Percentiles rank a stretch among this genome's conserved stretches.
Evolutionary conservation across 2,113 vertebrate species (phyloP).

Genomic region (Pterocles gutturalis): DNA sequence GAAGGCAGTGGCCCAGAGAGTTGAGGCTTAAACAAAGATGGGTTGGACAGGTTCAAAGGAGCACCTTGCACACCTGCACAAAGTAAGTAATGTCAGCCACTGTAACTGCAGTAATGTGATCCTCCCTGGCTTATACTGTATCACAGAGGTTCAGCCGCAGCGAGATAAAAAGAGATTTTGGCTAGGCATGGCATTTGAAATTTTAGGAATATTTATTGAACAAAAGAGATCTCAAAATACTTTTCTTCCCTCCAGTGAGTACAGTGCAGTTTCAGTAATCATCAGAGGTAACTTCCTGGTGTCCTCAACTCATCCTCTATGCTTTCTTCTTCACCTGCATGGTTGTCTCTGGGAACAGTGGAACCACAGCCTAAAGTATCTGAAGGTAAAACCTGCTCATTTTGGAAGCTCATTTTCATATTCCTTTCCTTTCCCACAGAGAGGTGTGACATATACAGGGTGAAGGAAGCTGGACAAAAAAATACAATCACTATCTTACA

Average conservation of each 20-base stretch:
- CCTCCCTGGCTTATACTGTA: not conserved
- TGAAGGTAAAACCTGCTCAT: not conserved
- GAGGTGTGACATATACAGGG: not conserved
- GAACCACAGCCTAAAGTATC: not conserved
- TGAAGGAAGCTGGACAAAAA: not conserved
- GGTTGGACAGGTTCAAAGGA: not conserved
- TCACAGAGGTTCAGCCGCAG: not conserved
- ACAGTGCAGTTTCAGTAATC: not conserved
- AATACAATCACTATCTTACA: not conserved
- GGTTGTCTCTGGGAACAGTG: not conserved
- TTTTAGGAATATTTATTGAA: not conserved
- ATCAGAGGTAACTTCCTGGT: not conserved
- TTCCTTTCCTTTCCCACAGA: not conserved
- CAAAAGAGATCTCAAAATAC: not conserved
- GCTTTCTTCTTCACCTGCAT: not conserved
- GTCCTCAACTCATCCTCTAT: not conserved
- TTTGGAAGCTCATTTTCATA: not conserved
- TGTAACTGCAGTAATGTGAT: not conserved
- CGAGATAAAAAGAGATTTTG: not conserved
- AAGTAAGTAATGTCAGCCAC: not conserved
- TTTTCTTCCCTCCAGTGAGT: not conserved
- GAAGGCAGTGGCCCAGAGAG: not conserved
- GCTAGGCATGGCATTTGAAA: not conserved
- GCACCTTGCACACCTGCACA: not conserved
- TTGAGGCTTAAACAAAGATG: not conserved